Evolutionary conservation across 2,797 vertebrate genomes (phyloP).

Genomic region (Eospalax fontanierii): DNA sequence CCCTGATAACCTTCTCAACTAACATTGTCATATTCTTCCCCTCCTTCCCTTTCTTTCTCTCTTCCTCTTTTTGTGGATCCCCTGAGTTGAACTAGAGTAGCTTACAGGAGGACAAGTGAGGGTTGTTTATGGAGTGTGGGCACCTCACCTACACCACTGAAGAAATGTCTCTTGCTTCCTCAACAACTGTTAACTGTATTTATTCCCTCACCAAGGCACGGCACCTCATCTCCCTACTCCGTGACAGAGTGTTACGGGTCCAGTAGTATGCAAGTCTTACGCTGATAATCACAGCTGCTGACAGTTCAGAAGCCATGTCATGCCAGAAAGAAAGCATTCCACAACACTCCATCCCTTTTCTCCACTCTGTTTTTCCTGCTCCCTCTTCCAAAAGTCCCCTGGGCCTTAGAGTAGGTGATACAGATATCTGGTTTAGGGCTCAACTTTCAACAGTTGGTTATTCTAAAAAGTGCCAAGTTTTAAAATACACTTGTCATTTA

Average conservation of each 20-base stretch:
- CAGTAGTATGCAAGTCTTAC: not conserved
- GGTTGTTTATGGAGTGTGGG: too few species aligned
- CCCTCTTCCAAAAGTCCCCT: not conserved
- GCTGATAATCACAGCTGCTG: not conserved
- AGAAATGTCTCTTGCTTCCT: not conserved
- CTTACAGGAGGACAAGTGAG: not conserved
- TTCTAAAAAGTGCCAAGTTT: not conserved
- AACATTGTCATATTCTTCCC: not conserved
- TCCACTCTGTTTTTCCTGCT: not conserved
- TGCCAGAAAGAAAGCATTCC: not conserved
- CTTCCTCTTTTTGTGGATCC: not conserved
- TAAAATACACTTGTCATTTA: too few species aligned
- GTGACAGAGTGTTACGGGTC: not conserved
- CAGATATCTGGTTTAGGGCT: not conserved
- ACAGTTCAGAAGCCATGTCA: not conserved
- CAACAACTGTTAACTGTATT: not conserved
- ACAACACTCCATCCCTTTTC: too few species aligned
- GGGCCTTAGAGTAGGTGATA: not conserved
- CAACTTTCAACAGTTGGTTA: not conserved
- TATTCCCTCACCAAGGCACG: not conserved
- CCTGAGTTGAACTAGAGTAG: not conserved
- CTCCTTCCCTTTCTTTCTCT: too few species aligned
- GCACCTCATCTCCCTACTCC: not conserved
- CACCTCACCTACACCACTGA: not conserved
- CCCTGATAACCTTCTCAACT: not conserved